Percentiles rank a stretch among this genome's conserved stretches.
These are phyloP conservation scores for Geodia barretti DNA, from an alignment of 37 sponge, comb jelly and placozoan genomes.

Conservation along the genomic window DNA sequence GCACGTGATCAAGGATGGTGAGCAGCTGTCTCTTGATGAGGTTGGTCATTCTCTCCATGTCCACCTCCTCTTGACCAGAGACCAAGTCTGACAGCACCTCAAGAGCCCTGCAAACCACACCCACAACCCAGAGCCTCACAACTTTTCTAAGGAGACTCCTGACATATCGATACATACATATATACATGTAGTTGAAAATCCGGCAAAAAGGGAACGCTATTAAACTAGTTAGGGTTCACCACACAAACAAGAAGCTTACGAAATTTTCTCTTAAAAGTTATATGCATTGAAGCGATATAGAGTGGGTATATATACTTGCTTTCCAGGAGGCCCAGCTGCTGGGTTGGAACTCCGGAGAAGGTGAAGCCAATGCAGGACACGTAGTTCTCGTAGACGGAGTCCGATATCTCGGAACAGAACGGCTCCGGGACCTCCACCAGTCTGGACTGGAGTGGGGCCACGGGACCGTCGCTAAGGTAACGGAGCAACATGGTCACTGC, in stretches of 20 bases:
- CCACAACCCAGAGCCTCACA: no score
- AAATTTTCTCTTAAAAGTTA: no score
- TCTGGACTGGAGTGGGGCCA: constrained; percentile 87
- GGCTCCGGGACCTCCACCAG: constrained; percentile 80
- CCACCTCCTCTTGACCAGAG: constrained; percentile 45
- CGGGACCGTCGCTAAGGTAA: constrained; percentile 87
- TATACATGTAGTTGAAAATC: no score
- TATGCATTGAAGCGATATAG: no score
- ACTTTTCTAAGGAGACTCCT: not conserved
- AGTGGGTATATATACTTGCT: no score
- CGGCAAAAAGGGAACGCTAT: no score
- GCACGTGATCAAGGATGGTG: constrained; percentile 44
- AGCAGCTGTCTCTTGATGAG: constrained; percentile 57
- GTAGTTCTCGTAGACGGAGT: constrained; percentile 48
- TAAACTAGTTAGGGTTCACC: no score
- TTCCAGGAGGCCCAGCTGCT: constrained; percentile 38
- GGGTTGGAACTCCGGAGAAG: constrained; percentile 67
- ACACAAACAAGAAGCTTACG: no score
- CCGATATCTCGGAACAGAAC: constrained; percentile 52
- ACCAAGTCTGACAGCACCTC: constrained; percentile 42
- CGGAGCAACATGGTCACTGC: constrained; percentile 61
- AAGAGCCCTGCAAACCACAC: constrained; percentile 32
- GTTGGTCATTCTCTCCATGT: constrained; percentile 69
- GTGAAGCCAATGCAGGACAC: constrained; percentile 56
- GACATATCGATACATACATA: constrained; percentile 10